Evolutionary conservation across 1,140 invertebrate species (phyloP).

Genomic region (Ptiloglossa arizonensis): DNA sequence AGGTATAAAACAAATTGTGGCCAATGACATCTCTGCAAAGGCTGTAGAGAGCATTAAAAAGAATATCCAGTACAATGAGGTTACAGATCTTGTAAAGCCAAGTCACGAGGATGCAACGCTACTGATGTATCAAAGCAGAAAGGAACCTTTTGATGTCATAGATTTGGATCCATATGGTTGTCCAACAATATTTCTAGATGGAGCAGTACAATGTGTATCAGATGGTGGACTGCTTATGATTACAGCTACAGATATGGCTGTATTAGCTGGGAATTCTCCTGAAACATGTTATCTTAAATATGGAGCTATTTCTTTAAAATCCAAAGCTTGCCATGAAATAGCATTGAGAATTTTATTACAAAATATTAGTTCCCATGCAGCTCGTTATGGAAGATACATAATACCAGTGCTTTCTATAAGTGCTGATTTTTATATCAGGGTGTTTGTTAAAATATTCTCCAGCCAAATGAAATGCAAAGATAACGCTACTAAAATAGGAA

Average conservation of each 20-base stretch:
- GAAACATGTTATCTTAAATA: conserved; percentile 98
- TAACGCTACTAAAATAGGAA: conserved; percentile 91
- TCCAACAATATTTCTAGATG: conserved; percentile 95
- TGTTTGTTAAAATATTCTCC: conserved; percentile 93
- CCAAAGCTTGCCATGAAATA: conserved; percentile 97
- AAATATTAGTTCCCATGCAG: conserved; percentile 94
- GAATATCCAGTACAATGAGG: conserved; percentile 91
- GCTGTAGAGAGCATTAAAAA: conserved; percentile 93
- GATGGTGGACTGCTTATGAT: conserved; percentile 94
- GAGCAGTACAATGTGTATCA: conserved; percentile 91
- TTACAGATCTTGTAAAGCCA: conserved; percentile 88
- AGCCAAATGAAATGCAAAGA: conserved; percentile 92
- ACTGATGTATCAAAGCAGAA: conserved; percentile 91
- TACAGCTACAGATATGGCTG: conserved; percentile 99
- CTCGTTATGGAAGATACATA: conserved; percentile 96
- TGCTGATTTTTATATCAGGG: conserved; percentile 98
- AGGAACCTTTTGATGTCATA: conserved; percentile 92
- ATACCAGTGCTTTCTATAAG: conserved; percentile 95
- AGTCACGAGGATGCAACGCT: conserved; percentile 92
- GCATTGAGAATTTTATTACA: conserved; percentile 96
- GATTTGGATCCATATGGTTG: conserved; percentile 99
- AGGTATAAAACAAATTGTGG: conserved; percentile 91
- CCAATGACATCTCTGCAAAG: conserved; percentile 95
- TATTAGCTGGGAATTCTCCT: conserved; percentile 96
- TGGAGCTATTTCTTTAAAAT: conserved; percentile 93